Percentiles rank a stretch among this genome's conserved stretches.
Conservation (phyloP, 2,113 vertebrate species). For the Centropristis striata region DNA sequence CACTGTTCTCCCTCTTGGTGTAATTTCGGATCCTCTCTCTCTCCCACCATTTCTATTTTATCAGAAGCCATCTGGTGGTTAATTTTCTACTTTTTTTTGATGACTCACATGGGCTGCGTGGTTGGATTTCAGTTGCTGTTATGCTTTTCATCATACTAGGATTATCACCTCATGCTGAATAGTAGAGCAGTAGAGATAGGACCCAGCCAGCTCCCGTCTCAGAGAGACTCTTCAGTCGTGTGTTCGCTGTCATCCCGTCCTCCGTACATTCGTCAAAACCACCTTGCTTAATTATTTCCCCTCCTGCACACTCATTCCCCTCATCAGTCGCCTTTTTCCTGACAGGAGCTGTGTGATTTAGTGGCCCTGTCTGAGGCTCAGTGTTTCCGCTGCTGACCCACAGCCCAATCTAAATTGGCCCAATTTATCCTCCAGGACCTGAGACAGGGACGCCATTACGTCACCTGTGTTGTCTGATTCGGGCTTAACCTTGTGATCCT, state of each 20-base stretch:
- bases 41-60: constrained; percentile 50
- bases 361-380: constrained; percentile 42
- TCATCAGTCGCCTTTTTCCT: constrained; percentile 35
- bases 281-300: constrained; percentile 61
- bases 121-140: constrained; percentile 34
- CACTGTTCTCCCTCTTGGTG: constrained; percentile 32
- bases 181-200: constrained; percentile 13
- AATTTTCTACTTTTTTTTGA: constrained; percentile 32
- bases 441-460: constrained; percentile 4
- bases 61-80: constrained; percentile 52
- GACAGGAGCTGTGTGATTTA: constrained; percentile 58
- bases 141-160: constrained; percentile 45
- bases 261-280: constrained; percentile 59
- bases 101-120: constrained; percentile 37
- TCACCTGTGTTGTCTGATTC: constrained; percentile 29
- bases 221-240: constrained; percentile 16
- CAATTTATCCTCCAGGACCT: constrained; percentile 39
- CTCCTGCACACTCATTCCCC: constrained; percentile 32
- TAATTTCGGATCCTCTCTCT: constrained; percentile 33
- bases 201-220: constrained; percentile 17
- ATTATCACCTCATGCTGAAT: constrained; percentile 58
- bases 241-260: constrained; percentile 54
- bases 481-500: constrained; percentile 19
- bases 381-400: constrained; percentile 51
- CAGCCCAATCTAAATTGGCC: constrained; percentile 42